Conservation (phyloP, 2,888 invertebrate genomes). For the Tribolium freemani region DNA sequence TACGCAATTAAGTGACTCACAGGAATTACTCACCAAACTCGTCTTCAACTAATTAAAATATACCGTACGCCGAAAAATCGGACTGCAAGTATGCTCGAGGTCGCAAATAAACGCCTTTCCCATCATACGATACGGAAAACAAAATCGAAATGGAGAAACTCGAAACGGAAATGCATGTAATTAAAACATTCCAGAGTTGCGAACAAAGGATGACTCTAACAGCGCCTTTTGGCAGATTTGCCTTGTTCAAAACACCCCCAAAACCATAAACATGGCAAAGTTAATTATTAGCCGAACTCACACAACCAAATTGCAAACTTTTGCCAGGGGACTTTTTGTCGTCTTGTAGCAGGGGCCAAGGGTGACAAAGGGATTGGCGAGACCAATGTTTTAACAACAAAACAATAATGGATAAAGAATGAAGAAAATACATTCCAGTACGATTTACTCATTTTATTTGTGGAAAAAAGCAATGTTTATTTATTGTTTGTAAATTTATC, state of each 20-base stretch:
- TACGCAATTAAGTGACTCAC: neutral
- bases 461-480: too few relatives aligned
- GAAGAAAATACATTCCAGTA: too few relatives aligned
- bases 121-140: neutral
- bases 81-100: neutral
- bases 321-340: neutral
- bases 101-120: neutral
- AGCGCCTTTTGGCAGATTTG: slow-evolving; percentile 15
- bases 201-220: slow-evolving; percentile 18
- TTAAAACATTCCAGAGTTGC: slow-evolving; percentile 24
- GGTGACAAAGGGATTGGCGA: neutral
- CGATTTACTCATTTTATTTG: too few relatives aligned
- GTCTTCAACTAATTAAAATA: neutral
- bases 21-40: neutral
- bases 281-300: neutral
- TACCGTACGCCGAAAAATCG: neutral
- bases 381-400: neutral
- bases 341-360: neutral
- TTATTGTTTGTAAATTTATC: too few relatives aligned
- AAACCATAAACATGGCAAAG: neutral
- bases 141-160: neutral
- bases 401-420: too few relatives aligned
- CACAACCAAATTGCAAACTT: neutral
- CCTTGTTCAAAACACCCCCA: neutral
- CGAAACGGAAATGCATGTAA: slow-evolving; percentile 16